phyloP scores from a whole-genome alignment of 2,113 vertebrate species.

The Willisornis vidua region DNA sequence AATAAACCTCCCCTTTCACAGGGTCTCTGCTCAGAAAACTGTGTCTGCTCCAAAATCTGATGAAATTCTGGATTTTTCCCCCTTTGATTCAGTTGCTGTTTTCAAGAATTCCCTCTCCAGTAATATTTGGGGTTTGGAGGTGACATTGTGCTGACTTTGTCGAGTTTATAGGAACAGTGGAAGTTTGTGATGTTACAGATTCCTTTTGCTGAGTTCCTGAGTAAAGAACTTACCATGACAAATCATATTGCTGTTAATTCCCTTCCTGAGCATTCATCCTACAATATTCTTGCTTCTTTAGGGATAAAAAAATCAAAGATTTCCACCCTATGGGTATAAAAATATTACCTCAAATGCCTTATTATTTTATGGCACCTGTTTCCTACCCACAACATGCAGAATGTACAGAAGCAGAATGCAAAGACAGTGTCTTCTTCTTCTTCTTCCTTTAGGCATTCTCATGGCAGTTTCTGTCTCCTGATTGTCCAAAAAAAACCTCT shows the following conservation, averaged over 20 bases:
- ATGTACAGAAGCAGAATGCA: not conserved
- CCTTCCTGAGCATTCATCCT: not conserved
- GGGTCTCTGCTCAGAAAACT: not conserved
- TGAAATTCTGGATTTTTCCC: not conserved
- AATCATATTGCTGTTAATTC: not conserved
- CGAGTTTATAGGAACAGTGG: not conserved
- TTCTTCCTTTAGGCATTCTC: not conserved
- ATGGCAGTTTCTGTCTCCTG: not conserved
- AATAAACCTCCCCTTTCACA: not conserved
- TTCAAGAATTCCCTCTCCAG: not conserved
- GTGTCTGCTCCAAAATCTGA: not conserved
- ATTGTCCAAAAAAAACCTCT: no score
- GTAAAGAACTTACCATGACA: not conserved
- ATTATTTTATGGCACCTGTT: not conserved
- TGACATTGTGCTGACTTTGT: not conserved
- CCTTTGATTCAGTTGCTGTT: not conserved
- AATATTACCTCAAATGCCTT: not conserved
- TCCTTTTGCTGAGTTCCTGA: not conserved
- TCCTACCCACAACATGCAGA: not conserved
- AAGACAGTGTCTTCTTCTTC: not conserved
- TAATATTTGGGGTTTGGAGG: not conserved
- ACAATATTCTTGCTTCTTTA: not conserved
- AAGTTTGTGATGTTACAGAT: not conserved
- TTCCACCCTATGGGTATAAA: not conserved
- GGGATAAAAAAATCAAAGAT: not conserved